Evolutionary conservation across 2,797 vertebrate species (phyloP).

Genomic region (Platalea minor): DNA sequence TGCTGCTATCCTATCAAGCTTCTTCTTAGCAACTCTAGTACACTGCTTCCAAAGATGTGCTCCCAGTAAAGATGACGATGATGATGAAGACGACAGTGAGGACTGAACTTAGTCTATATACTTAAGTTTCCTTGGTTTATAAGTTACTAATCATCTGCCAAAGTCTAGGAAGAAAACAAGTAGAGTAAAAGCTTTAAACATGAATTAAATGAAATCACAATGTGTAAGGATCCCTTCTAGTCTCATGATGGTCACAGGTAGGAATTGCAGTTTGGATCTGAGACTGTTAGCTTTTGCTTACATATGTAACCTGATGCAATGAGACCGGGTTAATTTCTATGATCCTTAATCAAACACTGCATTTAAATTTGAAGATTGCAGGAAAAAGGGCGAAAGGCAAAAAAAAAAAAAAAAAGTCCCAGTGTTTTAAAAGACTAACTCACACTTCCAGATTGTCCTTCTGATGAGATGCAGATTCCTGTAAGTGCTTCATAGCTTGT

Average conservation of each 20-base stretch:
- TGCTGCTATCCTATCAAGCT: conserved; percentile 95
- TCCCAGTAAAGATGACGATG: conserved; percentile 91
- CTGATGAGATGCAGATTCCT: neutral
- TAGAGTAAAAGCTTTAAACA: neutral
- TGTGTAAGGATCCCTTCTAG: neutral
- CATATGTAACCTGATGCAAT: neutral
- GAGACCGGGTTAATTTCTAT: neutral
- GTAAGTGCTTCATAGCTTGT: neutral
- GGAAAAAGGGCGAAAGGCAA: neutral
- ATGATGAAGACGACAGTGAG: conserved; percentile 88
- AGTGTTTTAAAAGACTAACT: neutral
- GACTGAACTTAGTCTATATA: conserved; percentile 70
- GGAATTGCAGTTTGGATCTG: neutral
- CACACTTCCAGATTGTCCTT: neutral
- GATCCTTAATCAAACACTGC: neutral
- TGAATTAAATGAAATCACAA: neutral
- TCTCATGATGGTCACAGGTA: neutral
- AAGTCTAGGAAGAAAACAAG: neutral
- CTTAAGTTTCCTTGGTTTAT: neutral
- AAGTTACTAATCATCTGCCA: neutral
- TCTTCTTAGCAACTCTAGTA: conserved; percentile 95
- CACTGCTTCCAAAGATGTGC: conserved; percentile 96
- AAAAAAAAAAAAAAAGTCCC: neutral
- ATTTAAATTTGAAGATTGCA: neutral
- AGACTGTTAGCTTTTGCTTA: neutral